Percentiles rank a stretch among this genome's conserved stretches.
phyloP scores from a whole-genome alignment of 2,888 invertebrate genomes.

The Caenorhabditis virilis region DNA sequence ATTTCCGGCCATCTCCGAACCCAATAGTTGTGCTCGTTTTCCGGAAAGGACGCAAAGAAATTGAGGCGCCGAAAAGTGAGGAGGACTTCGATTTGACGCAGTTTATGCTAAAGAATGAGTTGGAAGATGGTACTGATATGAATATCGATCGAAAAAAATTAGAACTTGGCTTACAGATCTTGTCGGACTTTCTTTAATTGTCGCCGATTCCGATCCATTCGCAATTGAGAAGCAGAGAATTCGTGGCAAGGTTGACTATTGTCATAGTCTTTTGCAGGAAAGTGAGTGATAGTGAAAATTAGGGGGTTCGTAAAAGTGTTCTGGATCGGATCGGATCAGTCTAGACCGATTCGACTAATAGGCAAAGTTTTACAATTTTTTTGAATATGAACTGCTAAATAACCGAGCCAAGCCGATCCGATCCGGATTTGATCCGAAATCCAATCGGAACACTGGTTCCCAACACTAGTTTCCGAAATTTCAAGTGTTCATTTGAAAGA shows the following conservation, averaged over 20 bases:
- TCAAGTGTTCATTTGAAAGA: too few relatives aligned
- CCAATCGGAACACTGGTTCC: too few relatives aligned
- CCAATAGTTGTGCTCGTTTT: constrained; percentile 64
- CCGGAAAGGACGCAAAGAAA: constrained; percentile 34
- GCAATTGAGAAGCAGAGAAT: constrained; percentile 64
- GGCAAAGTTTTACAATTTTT: too few relatives aligned
- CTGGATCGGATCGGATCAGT: too few relatives aligned
- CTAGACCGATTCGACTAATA: too few relatives aligned
- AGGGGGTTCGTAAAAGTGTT: too few relatives aligned
- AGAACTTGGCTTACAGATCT: constrained; percentile 45
- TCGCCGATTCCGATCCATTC: constrained; percentile 61
- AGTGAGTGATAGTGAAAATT: too few relatives aligned
- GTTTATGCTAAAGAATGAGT: constrained; percentile 58
- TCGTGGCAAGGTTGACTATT: constrained; percentile 60
- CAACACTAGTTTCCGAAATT: too few relatives aligned
- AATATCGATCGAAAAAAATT: too few relatives aligned
- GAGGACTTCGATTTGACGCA: constrained; percentile 56
- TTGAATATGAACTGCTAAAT: too few relatives aligned
- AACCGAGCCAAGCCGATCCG: too few relatives aligned
- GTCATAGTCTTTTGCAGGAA: constrained; percentile 61
- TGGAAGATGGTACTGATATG: constrained; percentile 62
- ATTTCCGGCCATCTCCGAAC: constrained; percentile 60
- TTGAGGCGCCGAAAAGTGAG: constrained; percentile 20
- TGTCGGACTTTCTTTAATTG: constrained; percentile 60
- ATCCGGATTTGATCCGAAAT: too few relatives aligned